These are phyloP conservation scores for Tauraco erythrolophus DNA, from an alignment of 2,113 vertebrate genomes.

Conservation along the genomic window DNA sequence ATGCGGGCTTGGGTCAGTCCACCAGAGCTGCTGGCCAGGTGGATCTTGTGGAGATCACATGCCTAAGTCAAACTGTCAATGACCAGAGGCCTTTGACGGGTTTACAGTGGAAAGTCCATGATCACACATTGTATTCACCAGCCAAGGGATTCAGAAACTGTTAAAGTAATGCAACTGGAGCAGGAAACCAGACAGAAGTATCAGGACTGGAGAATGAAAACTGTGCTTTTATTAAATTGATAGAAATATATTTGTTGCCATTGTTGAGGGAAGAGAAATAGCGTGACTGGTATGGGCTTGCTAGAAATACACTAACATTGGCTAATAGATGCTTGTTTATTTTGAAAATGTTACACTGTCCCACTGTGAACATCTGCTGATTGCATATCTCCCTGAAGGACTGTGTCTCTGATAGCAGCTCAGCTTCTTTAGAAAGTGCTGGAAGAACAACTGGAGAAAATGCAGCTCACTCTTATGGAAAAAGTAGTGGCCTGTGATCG, in stretches of 20 bases:
- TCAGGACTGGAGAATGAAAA: background rate
- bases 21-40: background rate
- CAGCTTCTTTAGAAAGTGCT: background rate
- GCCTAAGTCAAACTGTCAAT: background rate
- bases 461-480: background rate
- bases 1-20: background rate
- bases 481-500: background rate
- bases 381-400: background rate
- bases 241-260: background rate
- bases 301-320: background rate
- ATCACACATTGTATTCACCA: background rate
- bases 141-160: background rate
- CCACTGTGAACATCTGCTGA: background rate
- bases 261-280: background rate
- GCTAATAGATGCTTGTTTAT: background rate
- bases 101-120: background rate
- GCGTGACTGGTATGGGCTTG: fast-evolving
- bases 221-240: background rate
- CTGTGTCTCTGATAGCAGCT: background rate
- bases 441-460: background rate
- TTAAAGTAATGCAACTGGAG: background rate
- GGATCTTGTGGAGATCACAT: background rate
- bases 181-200: background rate
- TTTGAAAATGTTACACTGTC: background rate
- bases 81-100: background rate